These are phyloP conservation scores for Phylloscopus whistleri DNA, from an alignment of 2,113 vertebrate species.

Conservation along the genomic window DNA sequence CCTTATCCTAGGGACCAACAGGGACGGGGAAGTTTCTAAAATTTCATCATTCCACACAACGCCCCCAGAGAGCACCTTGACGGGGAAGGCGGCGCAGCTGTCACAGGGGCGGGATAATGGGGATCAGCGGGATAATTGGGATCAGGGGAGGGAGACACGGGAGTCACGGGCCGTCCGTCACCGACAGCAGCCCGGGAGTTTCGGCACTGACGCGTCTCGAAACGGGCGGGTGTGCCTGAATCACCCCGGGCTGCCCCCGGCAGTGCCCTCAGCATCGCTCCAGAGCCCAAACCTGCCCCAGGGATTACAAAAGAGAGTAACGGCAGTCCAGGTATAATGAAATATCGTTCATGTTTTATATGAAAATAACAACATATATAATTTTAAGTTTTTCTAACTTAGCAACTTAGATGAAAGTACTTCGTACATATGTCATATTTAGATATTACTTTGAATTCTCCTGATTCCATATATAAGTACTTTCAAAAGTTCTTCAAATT, in stretches of 20 bases:
- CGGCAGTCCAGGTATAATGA: neutral
- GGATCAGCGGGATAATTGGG: fast-evolving
- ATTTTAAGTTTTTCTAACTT: neutral
- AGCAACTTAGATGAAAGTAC: neutral
- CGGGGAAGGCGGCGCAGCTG: neutral
- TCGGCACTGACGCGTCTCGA: fast-evolving
- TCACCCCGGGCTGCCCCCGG: neutral
- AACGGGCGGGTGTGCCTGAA: neutral
- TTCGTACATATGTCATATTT: no score
- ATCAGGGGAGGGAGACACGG: fast-evolving
- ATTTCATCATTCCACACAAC: fast-evolving
- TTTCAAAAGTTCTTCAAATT: neutral
- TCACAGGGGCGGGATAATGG: fast-evolving
- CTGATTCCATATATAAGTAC: neutral
- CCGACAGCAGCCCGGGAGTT: fast-evolving
- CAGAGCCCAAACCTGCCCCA: neutral
- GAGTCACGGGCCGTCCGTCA: neutral
- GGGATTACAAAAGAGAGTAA: fast-evolving
- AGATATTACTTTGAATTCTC: neutral
- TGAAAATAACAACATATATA: neutral
- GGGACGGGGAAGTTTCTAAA: neutral
- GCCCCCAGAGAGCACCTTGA: neutral
- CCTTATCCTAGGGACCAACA: no score
- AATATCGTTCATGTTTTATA: neutral
- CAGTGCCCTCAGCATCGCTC: fast-evolving